Conservation (phyloP, 2,797 vertebrate species). For the Phataginus tetradactyla region DNA sequence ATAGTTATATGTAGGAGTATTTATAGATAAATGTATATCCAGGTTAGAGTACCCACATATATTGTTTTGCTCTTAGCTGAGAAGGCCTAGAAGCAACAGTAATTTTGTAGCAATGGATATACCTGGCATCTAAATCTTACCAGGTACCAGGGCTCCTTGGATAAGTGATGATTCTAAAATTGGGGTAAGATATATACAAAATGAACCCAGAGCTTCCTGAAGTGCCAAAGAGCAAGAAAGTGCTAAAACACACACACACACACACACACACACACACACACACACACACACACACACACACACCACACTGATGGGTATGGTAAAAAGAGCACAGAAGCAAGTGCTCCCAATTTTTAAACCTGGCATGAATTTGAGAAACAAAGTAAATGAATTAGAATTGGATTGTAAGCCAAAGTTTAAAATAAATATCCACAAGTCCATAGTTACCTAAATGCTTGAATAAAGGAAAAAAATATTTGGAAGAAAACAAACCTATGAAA, state of each 20-base stretch:
- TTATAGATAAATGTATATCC: not conserved
- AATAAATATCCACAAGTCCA: not conserved
- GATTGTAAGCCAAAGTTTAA: not conserved
- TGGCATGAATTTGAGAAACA: not conserved
- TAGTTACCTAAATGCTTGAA: not conserved
- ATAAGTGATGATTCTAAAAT: not conserved
- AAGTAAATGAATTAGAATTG: not conserved
- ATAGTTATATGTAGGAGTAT: not conserved
- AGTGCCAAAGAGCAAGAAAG: not conserved
- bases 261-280: not conserved
- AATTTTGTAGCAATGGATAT: not conserved
- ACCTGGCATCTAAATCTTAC: not conserved
- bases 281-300: not conserved
- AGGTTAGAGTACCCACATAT: not conserved
- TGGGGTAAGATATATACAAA: not conserved
- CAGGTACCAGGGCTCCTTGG: not conserved
- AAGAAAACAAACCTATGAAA: not conserved
- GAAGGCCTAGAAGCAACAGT: not conserved
- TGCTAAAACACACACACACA: not conserved
- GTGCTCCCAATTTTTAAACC: not conserved
- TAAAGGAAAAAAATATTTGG: not conserved
- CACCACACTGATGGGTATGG: not conserved
- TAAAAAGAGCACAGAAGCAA: not conserved
- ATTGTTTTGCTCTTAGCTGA: not conserved
- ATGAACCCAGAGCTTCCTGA: not conserved